These are phyloP conservation scores for Antidorcas marsupialis DNA, from an alignment of 2,113 vertebrate species.

Conservation along the genomic window DNA sequence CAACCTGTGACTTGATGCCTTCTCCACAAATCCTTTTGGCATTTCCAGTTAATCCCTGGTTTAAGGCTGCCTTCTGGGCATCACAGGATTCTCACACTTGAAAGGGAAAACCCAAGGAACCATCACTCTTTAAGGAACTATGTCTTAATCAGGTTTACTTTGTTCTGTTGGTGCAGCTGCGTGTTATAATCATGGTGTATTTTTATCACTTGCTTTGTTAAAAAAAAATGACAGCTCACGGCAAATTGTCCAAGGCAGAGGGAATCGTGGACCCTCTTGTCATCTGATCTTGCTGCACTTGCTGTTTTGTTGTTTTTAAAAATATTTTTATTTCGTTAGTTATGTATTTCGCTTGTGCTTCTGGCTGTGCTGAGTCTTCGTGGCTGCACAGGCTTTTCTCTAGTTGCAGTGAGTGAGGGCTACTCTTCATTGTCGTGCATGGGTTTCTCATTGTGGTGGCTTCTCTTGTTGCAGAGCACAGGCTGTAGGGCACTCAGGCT, in stretches of 20 bases:
- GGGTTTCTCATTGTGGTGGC: fast-evolving
- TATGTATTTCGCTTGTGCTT: background rate
- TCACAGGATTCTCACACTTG: background rate
- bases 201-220: slow-evolving; percentile 47
- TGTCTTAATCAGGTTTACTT: slow-evolving; percentile 59
- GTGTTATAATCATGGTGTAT: background rate
- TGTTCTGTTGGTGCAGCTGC: background rate
- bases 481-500: background rate
- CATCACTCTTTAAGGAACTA: slow-evolving; percentile 34
- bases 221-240: background rate
- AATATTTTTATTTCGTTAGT: background rate
- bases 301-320: background rate
- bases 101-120: background rate
- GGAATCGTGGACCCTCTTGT: background rate
- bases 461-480: background rate
- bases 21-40: slow-evolving; percentile 33
- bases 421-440: background rate
- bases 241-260: background rate
- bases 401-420: background rate
- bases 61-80: background rate
- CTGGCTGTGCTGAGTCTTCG: fast-evolving
- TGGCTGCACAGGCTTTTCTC: background rate
- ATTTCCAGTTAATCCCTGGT: slow-evolving; percentile 14
- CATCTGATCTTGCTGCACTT: background rate
- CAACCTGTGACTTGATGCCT: slow-evolving; percentile 2